Conservation (phyloP, 2,888 invertebrate genomes). For the Phengaris alcon region DNA sequence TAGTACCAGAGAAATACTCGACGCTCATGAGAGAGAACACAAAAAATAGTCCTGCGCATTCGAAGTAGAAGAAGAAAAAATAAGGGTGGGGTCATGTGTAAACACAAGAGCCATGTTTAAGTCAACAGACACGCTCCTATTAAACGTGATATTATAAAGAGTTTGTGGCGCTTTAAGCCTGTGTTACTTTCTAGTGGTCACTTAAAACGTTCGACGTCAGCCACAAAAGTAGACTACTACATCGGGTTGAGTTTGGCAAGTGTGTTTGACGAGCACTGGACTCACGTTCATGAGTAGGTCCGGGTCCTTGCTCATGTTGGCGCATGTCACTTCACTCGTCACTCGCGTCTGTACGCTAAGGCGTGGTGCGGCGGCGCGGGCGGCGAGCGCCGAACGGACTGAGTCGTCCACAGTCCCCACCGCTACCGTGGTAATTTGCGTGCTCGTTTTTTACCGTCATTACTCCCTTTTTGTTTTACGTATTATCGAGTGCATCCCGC, state of each 20-base stretch:
- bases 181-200: too few species aligned
- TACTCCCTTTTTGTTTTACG: conserved; percentile 80
- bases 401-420: conserved; percentile 66
- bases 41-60: conserved; percentile 2
- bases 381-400: conserved; percentile 72
- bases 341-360: conserved; percentile 57
- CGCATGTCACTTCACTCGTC: conserved; percentile 70
- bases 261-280: conserved; percentile 43
- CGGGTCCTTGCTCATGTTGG: conserved; percentile 73
- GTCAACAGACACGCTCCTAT: too few species aligned
- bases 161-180: too few species aligned
- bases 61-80: background rate
- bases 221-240: background rate
- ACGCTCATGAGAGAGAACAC: background rate
- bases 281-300: conserved; percentile 80
- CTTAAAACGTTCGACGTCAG: too few species aligned
- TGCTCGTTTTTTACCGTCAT: conserved; percentile 80
- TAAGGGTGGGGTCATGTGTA: background rate
- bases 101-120: too few species aligned
- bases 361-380: conserved; percentile 62
- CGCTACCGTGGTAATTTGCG: conserved; percentile 80
- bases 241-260: conserved; percentile 35
- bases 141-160: too few species aligned
- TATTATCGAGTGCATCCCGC: conserved; percentile 80
- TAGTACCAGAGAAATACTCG: background rate